A percentile compares a stretch with the other conserved stretches of the same genome.
Evolutionary conservation across 2,888 invertebrate genomes (phyloP).

Genomic region (Cephus rjabovi): DNA sequence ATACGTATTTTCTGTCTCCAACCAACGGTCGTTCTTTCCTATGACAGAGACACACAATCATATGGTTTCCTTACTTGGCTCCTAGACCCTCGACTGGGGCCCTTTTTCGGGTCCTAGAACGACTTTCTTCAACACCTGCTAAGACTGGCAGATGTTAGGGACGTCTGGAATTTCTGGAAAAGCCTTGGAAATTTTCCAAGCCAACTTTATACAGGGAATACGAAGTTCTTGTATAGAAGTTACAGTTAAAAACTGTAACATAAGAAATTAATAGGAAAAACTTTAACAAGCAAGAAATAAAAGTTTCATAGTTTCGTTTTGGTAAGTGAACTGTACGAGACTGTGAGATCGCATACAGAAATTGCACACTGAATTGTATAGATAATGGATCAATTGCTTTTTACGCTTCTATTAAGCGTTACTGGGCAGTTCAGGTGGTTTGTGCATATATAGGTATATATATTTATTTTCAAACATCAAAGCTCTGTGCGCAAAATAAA

Average conservation of each 20-base stretch:
- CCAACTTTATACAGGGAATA: background rate
- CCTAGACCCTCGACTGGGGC: background rate
- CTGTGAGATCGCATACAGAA: background rate
- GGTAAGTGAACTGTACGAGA: background rate
- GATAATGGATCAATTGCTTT: background rate
- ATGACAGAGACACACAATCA: background rate
- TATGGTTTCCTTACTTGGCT: background rate
- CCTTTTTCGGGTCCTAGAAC: background rate
- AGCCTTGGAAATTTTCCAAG: slow-evolving; percentile 4
- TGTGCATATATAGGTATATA: background rate
- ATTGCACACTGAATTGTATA: background rate
- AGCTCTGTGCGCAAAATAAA: background rate
- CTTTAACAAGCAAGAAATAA: background rate
- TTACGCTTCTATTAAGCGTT: background rate
- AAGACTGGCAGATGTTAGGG: background rate
- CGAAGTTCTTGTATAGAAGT: background rate
- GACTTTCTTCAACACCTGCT: background rate
- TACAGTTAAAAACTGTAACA: background rate
- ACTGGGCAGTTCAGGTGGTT: background rate
- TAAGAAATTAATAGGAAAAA: background rate
- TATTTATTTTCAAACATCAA: background rate
- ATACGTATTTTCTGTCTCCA: background rate
- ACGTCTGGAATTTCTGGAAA: background rate
- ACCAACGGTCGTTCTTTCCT: background rate
- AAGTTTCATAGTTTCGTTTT: background rate